Evolutionary conservation across 2,888 invertebrate genomes (phyloP).

Genomic region (Deilephila porcellus): DNA sequence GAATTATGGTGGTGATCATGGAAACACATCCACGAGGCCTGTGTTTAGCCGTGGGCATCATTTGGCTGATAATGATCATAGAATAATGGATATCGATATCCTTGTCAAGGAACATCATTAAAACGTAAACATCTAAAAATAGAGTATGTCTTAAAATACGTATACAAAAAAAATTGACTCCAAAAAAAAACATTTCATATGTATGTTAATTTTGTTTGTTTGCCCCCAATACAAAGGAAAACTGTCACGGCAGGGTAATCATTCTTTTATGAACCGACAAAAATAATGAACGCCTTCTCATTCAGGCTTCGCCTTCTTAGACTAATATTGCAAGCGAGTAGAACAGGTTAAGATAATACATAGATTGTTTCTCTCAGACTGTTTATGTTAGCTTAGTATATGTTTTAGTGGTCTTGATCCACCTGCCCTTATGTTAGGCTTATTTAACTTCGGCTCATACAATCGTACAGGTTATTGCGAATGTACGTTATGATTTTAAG

Average conservation of each 20-base stretch:
- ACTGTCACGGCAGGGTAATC: background rate
- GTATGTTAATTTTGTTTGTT: slow-evolving; percentile 14
- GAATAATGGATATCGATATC: too few relatives aligned
- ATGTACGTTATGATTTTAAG: too few relatives aligned
- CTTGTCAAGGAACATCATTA: too few relatives aligned
- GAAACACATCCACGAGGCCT: too few relatives aligned
- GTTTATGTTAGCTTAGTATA: background rate
- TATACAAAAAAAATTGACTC: background rate
- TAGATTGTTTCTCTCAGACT: background rate
- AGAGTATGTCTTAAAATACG: background rate
- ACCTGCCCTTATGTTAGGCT: background rate
- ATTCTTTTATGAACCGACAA: slow-evolving; percentile 1
- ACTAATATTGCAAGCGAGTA: background rate
- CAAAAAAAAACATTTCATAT: background rate
- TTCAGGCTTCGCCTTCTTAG: too few relatives aligned
- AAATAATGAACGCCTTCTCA: background rate
- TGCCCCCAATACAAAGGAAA: background rate
- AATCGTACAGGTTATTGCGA: too few relatives aligned
- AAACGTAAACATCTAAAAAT: background rate
- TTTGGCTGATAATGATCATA: too few relatives aligned
- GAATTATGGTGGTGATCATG: too few relatives aligned
- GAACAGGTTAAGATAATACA: background rate
- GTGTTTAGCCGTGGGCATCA: too few relatives aligned
- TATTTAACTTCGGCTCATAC: background rate
- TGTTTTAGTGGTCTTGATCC: background rate